These are phyloP conservation scores for Premnoplex brunnescens DNA, from an alignment of 2,797 vertebrate genomes.

Conservation along the genomic window DNA sequence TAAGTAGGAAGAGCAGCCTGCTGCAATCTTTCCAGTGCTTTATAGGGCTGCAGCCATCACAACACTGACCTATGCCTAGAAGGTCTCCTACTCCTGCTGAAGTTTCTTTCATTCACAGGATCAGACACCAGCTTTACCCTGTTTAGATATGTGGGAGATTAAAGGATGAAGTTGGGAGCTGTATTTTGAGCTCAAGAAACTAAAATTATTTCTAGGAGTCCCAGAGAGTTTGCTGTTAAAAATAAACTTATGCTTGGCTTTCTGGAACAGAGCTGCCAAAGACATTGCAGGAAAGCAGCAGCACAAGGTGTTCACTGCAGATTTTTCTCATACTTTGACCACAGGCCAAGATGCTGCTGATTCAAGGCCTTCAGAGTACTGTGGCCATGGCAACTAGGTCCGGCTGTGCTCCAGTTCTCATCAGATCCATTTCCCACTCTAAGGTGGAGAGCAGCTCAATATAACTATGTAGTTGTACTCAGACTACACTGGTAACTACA, in stretches of 20 bases:
- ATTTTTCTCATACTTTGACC: background rate
- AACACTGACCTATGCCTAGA: constrained; percentile 26
- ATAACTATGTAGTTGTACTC: background rate
- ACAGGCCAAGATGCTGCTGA: background rate
- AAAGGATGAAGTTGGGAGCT: background rate
- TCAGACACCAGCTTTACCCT: background rate
- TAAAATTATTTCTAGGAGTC: background rate
- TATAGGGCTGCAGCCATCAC: background rate
- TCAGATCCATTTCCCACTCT: background rate
- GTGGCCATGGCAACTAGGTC: background rate
- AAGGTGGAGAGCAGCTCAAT: background rate
- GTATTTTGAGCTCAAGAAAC: background rate
- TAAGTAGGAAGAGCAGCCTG: background rate
- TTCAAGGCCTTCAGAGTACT: background rate
- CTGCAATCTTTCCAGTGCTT: background rate
- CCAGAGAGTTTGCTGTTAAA: background rate
- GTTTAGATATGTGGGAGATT: background rate
- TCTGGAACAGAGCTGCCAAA: background rate
- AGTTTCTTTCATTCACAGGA: background rate
- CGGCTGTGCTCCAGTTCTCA: background rate
- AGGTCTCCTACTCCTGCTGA: background rate
- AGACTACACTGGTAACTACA: background rate
- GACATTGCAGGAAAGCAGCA: background rate
- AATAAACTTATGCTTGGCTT: background rate
- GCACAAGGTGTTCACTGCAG: background rate